A percentile compares a stretch with the other conserved stretches of the same genome.
Conservation (phyloP, 2,113 vertebrate species). For the Chaetodon auriga region DNA sequence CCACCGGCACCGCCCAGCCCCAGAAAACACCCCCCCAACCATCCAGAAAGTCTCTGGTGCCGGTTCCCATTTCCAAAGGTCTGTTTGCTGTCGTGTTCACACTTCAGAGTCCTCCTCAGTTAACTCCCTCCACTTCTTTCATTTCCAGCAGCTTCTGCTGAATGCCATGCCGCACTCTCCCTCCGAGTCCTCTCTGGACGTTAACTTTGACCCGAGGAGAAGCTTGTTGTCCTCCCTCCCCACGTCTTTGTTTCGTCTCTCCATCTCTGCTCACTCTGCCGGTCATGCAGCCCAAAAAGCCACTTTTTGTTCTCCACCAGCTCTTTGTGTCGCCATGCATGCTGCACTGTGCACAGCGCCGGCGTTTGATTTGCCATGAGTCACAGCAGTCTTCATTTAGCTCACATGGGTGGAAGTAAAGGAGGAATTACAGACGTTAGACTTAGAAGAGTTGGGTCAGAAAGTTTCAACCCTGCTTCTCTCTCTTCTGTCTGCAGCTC, state of each 20-base stretch:
- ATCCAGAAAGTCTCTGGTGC: conserved; percentile 83
- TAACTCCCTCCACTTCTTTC: conserved; percentile 74
- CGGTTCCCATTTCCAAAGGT: conserved; percentile 84
- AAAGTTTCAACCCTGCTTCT: conserved; percentile 14
- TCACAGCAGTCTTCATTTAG: conserved; percentile 7
- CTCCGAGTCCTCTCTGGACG: conserved; percentile 54
- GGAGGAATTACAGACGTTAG: neutral
- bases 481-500: conserved; percentile 71
- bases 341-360: conserved; percentile 61
- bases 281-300: conserved; percentile 60
- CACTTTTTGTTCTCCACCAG: conserved; percentile 44
- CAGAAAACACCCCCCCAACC: conserved; percentile 68
- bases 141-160: conserved; percentile 72
- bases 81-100: conserved; percentile 79
- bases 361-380: conserved; percentile 10
- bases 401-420: conserved; percentile 23
- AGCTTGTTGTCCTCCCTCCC: conserved; percentile 75
- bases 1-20: conserved; percentile 55
- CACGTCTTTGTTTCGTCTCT: conserved; percentile 57
- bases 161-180: conserved; percentile 71
- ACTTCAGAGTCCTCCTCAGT: conserved; percentile 72
- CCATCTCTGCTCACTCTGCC: conserved; percentile 68
- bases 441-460: neutral
- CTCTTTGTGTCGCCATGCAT: conserved; percentile 71
- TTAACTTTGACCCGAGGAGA: conserved; percentile 64